These are phyloP conservation scores for Mythimna lalbum DNA, from an alignment of 2,888 invertebrate genomes.

Conservation along the genomic window DNA sequence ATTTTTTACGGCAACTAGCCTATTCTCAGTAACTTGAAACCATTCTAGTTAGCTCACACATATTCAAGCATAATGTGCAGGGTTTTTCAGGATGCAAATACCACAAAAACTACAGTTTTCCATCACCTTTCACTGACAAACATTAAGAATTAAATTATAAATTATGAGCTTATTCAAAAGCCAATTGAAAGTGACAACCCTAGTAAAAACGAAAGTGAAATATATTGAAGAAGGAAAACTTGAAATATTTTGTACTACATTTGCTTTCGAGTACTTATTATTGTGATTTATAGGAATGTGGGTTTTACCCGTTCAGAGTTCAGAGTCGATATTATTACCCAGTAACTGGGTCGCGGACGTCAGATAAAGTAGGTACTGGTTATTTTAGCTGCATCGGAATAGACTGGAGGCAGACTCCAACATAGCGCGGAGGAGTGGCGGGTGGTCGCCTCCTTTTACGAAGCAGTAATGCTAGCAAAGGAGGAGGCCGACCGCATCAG, in stretches of 20 bases:
- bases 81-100: too few species aligned
- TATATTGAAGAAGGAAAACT: slow-evolving; percentile 12
- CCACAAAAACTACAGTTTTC: neutral
- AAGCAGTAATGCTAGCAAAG: too few species aligned
- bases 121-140: neutral
- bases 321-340: neutral
- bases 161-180: neutral
- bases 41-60: too few species aligned
- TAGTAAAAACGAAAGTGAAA: slow-evolving; percentile 12
- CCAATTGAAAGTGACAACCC: neutral
- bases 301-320: neutral
- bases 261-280: slow-evolving; percentile 5
- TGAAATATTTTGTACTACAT: slow-evolving; percentile 13
- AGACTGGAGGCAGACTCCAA: too few species aligned
- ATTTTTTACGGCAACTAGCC: too few species aligned
- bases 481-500: too few species aligned
- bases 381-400: neutral
- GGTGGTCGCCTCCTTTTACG: too few species aligned
- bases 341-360: neutral
- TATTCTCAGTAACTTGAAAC: too few species aligned
- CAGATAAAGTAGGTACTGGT: neutral
- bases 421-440: too few species aligned
- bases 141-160: neutral
- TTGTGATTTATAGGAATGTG: neutral
- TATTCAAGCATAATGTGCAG: too few species aligned